These are phyloP conservation scores for Eupithecia tripunctaria DNA, from an alignment of 2,888 invertebrate genomes.

Conservation along the genomic window DNA sequence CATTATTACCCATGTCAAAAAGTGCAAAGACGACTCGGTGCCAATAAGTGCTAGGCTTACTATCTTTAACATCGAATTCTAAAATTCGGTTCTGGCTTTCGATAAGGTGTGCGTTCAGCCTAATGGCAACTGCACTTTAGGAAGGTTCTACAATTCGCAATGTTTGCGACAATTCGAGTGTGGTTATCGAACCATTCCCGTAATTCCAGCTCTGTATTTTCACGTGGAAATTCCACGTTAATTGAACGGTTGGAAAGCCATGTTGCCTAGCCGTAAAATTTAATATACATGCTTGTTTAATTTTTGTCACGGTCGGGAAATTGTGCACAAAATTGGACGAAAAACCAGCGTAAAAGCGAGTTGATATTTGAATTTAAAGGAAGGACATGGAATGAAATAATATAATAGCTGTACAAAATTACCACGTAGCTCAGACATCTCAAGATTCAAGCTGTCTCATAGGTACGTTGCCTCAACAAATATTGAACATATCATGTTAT, in stretches of 20 bases:
- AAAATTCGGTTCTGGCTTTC: not conserved
- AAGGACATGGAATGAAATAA: not conserved
- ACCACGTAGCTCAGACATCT: not conserved
- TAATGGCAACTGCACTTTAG: not conserved
- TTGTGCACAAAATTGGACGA: not conserved
- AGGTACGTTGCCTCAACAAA: not conserved
- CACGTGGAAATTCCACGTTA: constrained; percentile 9
- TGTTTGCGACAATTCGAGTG: constrained; percentile 11
- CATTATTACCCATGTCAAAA: no score
- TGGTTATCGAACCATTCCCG: constrained; percentile 20
- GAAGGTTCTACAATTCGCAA: constrained; percentile 9
- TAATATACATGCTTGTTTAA: constrained; percentile 8
- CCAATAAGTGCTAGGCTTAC: not conserved
- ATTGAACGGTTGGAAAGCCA: constrained; percentile 13
- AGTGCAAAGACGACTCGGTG: not conserved
- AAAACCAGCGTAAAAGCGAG: not conserved
- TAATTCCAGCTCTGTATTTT: constrained; percentile 11
- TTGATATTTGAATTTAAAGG: not conserved
- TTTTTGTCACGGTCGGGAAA: constrained; percentile 18
- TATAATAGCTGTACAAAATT: not conserved
- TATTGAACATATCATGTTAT: constrained; percentile 4
- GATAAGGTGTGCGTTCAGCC: not conserved
- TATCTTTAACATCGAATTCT: not conserved
- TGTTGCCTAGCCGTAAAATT: constrained; percentile 12
- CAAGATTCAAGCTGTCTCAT: not conserved